phyloP scores from a whole-genome alignment of 1,140 invertebrate species.

The Danaus plexippus region DNA sequence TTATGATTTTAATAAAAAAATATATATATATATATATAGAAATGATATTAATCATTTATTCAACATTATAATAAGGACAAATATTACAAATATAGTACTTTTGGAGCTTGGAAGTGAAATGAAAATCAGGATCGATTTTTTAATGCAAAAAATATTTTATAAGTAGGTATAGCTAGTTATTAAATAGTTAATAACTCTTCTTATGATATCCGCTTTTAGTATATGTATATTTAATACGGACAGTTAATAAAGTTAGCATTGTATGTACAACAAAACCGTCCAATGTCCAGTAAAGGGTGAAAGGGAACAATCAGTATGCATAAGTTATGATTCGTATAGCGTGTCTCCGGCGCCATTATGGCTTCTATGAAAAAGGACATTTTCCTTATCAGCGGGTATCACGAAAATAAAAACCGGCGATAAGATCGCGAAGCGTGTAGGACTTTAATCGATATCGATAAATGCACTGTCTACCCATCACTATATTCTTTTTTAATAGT shows the following conservation, averaged over 20 bases:
- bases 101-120: no score
- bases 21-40: no score
- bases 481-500: no score
- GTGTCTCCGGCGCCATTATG: conserved; percentile 60
- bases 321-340: conserved; percentile 61
- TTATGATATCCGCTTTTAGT: neutral
- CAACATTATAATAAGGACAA: no score
- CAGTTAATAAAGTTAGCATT: conserved; percentile 5
- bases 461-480: conserved; percentile 20
- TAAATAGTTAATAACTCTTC: no score
- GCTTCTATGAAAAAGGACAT: conserved; percentile 70
- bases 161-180: no score
- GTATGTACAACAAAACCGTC: neutral
- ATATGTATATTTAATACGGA: no score
- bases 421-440: conserved; percentile 52
- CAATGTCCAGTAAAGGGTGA: conserved; percentile 56
- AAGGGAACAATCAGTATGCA: conserved; percentile 60
- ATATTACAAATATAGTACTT: no score
- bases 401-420: conserved; percentile 65
- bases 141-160: no score
- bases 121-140: no score
- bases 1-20: no score
- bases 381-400: conserved; percentile 66
- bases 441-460: conserved; percentile 43
- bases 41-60: no score